Conservation (phyloP, 2,797 vertebrate genomes). For the Cirrhinus molitorella region DNA sequence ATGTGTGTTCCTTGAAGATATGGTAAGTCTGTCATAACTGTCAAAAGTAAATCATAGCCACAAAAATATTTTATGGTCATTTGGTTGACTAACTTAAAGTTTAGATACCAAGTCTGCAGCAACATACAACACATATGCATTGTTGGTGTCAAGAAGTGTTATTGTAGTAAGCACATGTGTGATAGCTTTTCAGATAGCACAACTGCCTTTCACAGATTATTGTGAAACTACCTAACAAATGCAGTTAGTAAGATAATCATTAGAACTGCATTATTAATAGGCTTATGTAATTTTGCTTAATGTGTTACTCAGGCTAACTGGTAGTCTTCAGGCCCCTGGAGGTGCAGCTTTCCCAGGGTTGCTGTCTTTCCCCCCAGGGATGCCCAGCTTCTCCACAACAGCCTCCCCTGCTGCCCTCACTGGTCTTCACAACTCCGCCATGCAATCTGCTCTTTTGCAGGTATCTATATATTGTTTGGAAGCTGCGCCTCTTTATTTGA, state of each 20-base stretch:
- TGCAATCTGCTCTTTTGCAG: slow-evolving; percentile 89
- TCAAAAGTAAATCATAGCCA: neutral
- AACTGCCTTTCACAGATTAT: neutral
- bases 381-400: slow-evolving; percentile 90
- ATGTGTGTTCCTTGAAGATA: neutral
- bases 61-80: neutral
- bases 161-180: neutral
- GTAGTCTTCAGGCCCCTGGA: slow-evolving; percentile 88
- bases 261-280: neutral
- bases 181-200: neutral
- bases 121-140: neutral
- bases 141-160: no score
- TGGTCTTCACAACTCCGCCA: slow-evolving; percentile 89
- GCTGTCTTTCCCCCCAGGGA: slow-evolving; percentile 88
- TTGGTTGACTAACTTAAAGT: neutral
- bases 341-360: slow-evolving; percentile 90
- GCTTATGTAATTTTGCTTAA: neutral
- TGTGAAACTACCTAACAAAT: neutral
- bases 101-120: neutral
- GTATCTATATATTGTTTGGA: neutral
- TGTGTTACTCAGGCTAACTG: slow-evolving; percentile 71
- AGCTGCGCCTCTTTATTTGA: no score
- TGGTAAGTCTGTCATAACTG: neutral
- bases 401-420: slow-evolving; percentile 86
- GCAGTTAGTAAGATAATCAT: neutral